phyloP scores from a whole-genome alignment of 2,888 invertebrate genomes.

The Chesias legatella region DNA sequence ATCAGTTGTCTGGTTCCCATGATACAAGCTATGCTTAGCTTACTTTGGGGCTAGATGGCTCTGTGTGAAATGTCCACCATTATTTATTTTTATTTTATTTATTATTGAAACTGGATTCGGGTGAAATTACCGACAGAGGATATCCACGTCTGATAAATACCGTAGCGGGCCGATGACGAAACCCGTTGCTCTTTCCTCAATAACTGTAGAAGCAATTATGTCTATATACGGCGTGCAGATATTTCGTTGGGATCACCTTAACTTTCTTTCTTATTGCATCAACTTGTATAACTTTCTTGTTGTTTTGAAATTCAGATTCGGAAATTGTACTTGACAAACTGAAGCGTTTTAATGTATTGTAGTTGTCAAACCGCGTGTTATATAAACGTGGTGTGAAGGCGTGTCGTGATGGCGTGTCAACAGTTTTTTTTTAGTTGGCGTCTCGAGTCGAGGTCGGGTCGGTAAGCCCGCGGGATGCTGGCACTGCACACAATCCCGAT shows the following conservation, averaged over 20 bases:
- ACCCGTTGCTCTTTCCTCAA: slow-evolving; percentile 14
- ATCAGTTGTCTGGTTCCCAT: too few relatives aligned
- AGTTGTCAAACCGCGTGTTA: slow-evolving; percentile 6
- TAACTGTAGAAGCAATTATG: slow-evolving; percentile 10
- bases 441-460: slow-evolving; percentile 35
- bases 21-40: too few relatives aligned
- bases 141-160: slow-evolving; percentile 8
- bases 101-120: too few relatives aligned
- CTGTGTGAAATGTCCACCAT: too few relatives aligned
- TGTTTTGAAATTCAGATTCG: background rate
- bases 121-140: slow-evolving; percentile 5
- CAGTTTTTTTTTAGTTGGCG: slow-evolving; percentile 48
- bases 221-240: slow-evolving; percentile 10
- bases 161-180: slow-evolving; percentile 3
- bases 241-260: slow-evolving; percentile 8
- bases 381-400: slow-evolving; percentile 28
- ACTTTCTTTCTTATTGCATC: slow-evolving; percentile 12
- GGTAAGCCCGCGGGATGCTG: slow-evolving; percentile 30
- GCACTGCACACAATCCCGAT: too few relatives aligned
- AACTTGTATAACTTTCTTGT: slow-evolving; percentile 7
- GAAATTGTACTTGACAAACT: too few relatives aligned
- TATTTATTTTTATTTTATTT: too few relatives aligned
- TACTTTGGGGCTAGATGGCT: too few relatives aligned
- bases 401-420: slow-evolving; percentile 39
- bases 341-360: background rate